Base-by-base conservation (phyloP, 2,888 invertebrate genomes). In the Nysson spinosus region DNA sequence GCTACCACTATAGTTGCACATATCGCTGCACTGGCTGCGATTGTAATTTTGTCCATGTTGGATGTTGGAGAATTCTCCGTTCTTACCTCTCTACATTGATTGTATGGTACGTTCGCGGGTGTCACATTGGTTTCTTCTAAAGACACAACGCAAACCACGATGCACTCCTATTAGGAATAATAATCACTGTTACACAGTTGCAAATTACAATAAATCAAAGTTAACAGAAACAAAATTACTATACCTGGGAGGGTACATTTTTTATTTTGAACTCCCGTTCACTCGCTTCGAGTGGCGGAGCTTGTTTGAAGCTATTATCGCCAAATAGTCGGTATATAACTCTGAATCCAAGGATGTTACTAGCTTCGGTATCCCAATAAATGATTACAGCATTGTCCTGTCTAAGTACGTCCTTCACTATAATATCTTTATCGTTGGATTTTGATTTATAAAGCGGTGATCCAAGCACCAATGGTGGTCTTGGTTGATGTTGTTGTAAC, bases 41-140 rank as follows among this genome's bases (percentile, higher is more conserved):
- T 97, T 49, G 97, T 96, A 82, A 97, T 96, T 88, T 96, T 96
- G 89, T 97, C 97, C 95, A 96, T 96, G 88, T 96, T 95, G 54
- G 95, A 94, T 49, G 95, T 93, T 40, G 94, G 93, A 12, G 95
- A 92, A 42, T 93, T 91, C 42, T 94, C 94, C 1, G 96, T 96
- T 67, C 96, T 92, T 55, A 96, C 94, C 88, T 97, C 97, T 50
- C 95, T 92, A 83, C 97, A 97, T 88, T 95, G 96, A 64, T 91
- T 90, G 88, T 93, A 94, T 43, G 95, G 96, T 66, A 96, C 95
- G 71, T 92, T 93, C 79, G 95, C 94, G 28, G 96, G 95, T 54
- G 94, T 94, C n/a, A 95, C 93, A 87, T 94, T 93, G 60, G 94
- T 92, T 86, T 96, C 96, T 88, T 96, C 96, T 75, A 96, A 88